Base-by-base conservation (phyloP, 1,140 invertebrate genomes). In the Penaeus vannamei region DNA sequence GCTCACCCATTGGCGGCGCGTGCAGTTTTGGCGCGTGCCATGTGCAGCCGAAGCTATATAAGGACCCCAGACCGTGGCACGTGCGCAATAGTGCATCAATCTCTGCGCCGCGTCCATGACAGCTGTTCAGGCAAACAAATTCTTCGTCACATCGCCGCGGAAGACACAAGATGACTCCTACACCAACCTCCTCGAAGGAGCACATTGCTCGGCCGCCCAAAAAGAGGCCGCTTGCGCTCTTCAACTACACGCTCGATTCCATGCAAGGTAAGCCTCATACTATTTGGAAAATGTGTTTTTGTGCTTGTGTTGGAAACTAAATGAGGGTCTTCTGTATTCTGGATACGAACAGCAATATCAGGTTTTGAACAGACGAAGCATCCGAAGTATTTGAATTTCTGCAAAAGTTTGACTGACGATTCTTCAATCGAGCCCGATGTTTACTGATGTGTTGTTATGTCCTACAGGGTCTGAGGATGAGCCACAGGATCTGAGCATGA, bases 21-120 rank as follows among this genome's bases (percentile, higher is more conserved):
- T 89, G 87, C 87, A 89, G 72, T 23, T 36, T 22, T 64, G 87
- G 87, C 87, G 87, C 87, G 87, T 89, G 87, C 87, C 87, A 89
- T 85, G 87, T 89, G 82, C 60, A 85, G 62, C 87, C 87, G 87
- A 89, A 83, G 87, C 83, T 89, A 89, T 79, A 89, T 89, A 89
- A 89, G 87, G 53, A 59, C 59, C 60, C 82, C 69, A 46, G 64
- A 32, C 69, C 10, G 1, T 89, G 83, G 83, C 87, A 89, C 87
- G 87, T 89, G 87, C 87, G 87, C 76, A 85, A 89, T 89, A 89
- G 87, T 89, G 82, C 87, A 89, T 89, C 83, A 89, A 89, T 89
- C 87, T 89, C 87, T 82, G 87, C 87, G 82, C 61, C 42, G 83
- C 32, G 81, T 29, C 83, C 82, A 22, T 85, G 87, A 85, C 82